Conservation (phyloP, 2,113 vertebrate genomes). For the Hemiscyllium ocellatum region DNA sequence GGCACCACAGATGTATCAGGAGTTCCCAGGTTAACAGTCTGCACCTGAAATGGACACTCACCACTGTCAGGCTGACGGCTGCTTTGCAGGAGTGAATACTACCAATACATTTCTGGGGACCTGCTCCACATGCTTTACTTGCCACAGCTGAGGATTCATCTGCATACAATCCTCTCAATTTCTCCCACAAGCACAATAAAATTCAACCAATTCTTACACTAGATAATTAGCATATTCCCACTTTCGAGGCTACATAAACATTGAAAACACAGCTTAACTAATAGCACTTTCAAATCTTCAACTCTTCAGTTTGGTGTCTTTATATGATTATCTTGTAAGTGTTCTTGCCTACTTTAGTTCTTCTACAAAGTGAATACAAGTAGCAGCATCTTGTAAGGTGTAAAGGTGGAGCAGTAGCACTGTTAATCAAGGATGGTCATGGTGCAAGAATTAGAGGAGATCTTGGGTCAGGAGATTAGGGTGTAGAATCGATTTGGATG, state of each 20-base stretch:
- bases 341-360: not conserved
- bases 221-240: not conserved
- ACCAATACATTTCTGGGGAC: not conserved
- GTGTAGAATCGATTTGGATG: too few relatives aligned
- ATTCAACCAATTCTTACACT: not conserved
- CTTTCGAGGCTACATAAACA: not conserved
- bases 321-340: too few relatives aligned
- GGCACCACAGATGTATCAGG: not conserved
- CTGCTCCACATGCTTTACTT: not conserved
- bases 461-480: too few relatives aligned
- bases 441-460: too few relatives aligned
- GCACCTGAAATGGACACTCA: not conserved
- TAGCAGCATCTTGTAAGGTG: not conserved
- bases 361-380: not conserved
- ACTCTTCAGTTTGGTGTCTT: not conserved
- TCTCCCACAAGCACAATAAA: not conserved
- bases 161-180: not conserved
- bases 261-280: not conserved
- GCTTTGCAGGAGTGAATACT: not conserved
- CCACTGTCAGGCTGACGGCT: not conserved
- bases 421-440: too few relatives aligned
- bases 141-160: not conserved
- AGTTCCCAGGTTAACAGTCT: not conserved
- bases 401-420: too few relatives aligned
- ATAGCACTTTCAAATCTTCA: not conserved